These are phyloP conservation scores for Pogona vitticeps DNA, from an alignment of 2,113 vertebrate genomes.

Conservation along the genomic window DNA sequence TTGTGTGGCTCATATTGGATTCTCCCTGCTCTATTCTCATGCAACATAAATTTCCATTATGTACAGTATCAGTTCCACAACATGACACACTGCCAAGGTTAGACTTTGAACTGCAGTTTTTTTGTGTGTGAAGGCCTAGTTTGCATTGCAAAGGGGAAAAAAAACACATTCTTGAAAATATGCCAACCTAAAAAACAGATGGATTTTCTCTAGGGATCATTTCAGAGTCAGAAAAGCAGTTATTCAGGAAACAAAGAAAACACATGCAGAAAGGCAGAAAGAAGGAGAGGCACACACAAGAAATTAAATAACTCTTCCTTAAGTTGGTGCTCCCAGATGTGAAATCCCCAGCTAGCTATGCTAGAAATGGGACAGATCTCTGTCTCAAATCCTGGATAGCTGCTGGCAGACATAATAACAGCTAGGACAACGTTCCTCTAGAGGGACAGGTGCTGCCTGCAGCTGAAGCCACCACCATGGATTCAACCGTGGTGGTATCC, in stretches of 20 bases:
- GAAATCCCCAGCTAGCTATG: too few species aligned
- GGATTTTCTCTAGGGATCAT: conserved; percentile 2
- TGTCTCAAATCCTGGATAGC: too few species aligned
- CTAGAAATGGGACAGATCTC: too few species aligned
- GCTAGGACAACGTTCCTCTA: too few species aligned
- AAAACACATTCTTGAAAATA: conserved; percentile 47
- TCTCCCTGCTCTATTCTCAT: conserved; percentile 16
- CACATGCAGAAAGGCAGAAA: too few species aligned
- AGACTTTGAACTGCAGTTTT: conserved; percentile 30
- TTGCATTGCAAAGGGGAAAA: conserved; percentile 12
- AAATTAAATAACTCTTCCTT: too few species aligned
- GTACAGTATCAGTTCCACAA: background rate
- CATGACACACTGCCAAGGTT: background rate
- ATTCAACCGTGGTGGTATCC: too few species aligned
- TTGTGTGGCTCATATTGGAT: conserved; percentile 44
- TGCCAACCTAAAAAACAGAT: conserved; percentile 24
- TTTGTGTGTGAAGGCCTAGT: background rate
- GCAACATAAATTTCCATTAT: conserved; percentile 12
- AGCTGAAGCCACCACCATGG: too few species aligned
- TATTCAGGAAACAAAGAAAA: background rate
- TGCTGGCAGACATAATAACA: too few species aligned
- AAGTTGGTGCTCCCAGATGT: too few species aligned
- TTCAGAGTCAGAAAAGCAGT: background rate
- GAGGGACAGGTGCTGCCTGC: too few species aligned
- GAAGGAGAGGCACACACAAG: too few species aligned